Base-by-base conservation (phyloP, 2,113 vertebrate species). In the Limanda limanda region DNA sequence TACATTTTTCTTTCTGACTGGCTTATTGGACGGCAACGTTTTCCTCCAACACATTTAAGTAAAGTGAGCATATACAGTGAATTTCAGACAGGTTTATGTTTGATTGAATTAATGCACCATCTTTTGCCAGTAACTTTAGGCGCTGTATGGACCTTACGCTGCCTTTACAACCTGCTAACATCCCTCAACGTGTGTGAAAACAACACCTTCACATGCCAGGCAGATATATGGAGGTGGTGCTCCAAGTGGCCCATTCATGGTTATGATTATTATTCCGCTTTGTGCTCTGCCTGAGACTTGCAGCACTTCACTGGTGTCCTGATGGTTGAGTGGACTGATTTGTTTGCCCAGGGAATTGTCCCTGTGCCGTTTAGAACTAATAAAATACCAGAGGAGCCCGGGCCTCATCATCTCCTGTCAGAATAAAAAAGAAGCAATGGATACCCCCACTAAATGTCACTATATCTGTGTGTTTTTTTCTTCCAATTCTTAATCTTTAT, bases 201-300 rank as follows among this genome's bases (percentile, higher is more conserved):
- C 51, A 54, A 90, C 88, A 89, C 79, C 86, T 79, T 78, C 81
- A 86, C 82, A 87, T 72, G 69, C 47, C 76, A 69, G 76, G 83
- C 86, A 68, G 86, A 85, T 72, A 89, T 79, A 85, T 79, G 86
- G 79, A 79, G 71, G 68, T 72, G 77, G 84, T 87, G 93, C 88
- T 86, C 90, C 78, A 65, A 64, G 71, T 81, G 84, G 86, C 77
- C 85, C 76, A 90, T 92, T 93, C 82, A 86, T 83, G 84, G 81
- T 88, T 85, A 89, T 90, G 89, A 92, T 91, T 89, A 89, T 85
- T 88, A 90, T 88, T 89, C 66, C 86, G 89, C 82, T 90, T 69
- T 85, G 82, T 86, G 84, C 79, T 84, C 81, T 90, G 79, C 72
- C 72, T 74, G 74, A 89, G 79, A 93, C 87, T 92, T 91, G 85